Evolutionary conservation across 2,888 invertebrate genomes (phyloP), one percentile per base, ranked within the genome.

Genomic region (Epinotia demarniana): DNA sequence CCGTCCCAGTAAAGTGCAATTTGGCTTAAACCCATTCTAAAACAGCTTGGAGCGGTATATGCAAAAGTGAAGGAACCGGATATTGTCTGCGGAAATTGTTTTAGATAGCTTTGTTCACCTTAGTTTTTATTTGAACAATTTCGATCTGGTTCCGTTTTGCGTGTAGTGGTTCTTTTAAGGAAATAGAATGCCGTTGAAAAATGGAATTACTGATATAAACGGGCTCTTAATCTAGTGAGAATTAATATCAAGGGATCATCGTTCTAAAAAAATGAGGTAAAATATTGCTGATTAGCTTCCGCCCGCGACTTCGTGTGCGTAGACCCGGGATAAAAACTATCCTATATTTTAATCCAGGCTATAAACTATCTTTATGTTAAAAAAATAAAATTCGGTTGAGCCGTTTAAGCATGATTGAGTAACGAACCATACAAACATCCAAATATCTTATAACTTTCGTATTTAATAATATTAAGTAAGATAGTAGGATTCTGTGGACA

Each of bases 11-110:
- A 75, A 64, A 62, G 58, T 71, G 27, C 57, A 64, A 66, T 71
- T 64, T 71, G 12, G 60, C 23, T 23, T 60, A 23, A 49, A 49
- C 18, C 46, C 53, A 58, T 53, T 73, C 70, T 33, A 49, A 55
- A 70, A 75, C 60, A 58, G 64, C 70, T 66, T 13, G 70, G 64
- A 75, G 75, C 70, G 75, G 58, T 66, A 80, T 76, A 85, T 84
- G 82, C 82, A 77, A 80, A 78, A 83, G 79, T 75, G 81, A 83
- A 80, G 80, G 80, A 78, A 77, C 87, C 88, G 89, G 89, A 89
- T 88, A 90, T 89, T 89, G 84, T 86, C 82, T 73, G 80, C 86
- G 89, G 89, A 90, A 88, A 90, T 90, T 89, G 87, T 89, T 89
- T 89, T 87, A 87, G 87, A 85, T 86, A 86, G 84, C 84, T 85